phyloP scores from a whole-genome alignment of 2,888 invertebrate species.

The Pterostichus madidus region DNA sequence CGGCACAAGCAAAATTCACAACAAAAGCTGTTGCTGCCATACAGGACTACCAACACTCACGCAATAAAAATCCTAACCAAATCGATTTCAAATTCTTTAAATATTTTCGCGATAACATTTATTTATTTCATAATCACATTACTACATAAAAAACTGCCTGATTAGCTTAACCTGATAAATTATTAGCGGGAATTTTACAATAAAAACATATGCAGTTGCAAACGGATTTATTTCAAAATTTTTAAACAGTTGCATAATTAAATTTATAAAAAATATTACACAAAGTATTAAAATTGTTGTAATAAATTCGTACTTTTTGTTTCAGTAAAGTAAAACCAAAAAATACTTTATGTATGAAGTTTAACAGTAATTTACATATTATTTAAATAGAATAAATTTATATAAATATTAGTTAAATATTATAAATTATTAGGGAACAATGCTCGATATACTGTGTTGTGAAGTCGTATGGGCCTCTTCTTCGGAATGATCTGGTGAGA shows the following conservation, averaged over 20 bases:
- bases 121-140: too few relatives aligned
- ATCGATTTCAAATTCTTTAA: not conserved
- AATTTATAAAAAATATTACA: slow-evolving; percentile 50
- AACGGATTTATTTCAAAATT: slow-evolving; percentile 42
- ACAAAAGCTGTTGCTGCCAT: slow-evolving; percentile 46
- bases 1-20: slow-evolving; percentile 43
- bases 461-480: slow-evolving; percentile 81
- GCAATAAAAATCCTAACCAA: not conserved
- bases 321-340: slow-evolving; percentile 46
- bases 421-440: slow-evolving; percentile 74
- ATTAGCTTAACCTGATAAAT: too few relatives aligned
- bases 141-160: too few relatives aligned
- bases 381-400: slow-evolving; percentile 39
- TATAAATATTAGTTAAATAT: slow-evolving; percentile 31
- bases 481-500: slow-evolving; percentile 92
- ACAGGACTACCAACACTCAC: not conserved
- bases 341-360: slow-evolving; percentile 15
- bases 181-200: not conserved
- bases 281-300: slow-evolving; percentile 39
- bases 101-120: too few relatives aligned
- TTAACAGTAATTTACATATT: slow-evolving; percentile 49
- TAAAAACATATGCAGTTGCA: slow-evolving; percentile 12
- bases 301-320: slow-evolving; percentile 26
- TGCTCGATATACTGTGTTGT: slow-evolving; percentile 76
- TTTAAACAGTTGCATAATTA: slow-evolving; percentile 45